Evolutionary conservation across 1,140 invertebrate genomes (phyloP).

Genomic region (Drosophila sturtevanti): DNA sequence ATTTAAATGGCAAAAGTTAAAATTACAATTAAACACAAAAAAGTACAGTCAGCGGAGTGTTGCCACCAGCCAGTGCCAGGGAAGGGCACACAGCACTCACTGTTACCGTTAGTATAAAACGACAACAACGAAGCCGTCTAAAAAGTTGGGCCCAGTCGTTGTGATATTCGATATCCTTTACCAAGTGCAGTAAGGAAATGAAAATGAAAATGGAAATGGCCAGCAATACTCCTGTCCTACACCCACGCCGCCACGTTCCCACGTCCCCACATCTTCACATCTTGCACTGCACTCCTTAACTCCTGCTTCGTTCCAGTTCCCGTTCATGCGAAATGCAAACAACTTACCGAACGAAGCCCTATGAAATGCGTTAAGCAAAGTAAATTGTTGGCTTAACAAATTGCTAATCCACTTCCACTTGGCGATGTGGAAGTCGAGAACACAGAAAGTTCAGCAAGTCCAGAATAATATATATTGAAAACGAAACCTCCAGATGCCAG

Average conservation of each 20-base stretch:
- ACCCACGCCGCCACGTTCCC: too few relatives aligned
- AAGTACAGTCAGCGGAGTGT: neutral
- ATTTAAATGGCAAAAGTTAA: conserved; percentile 25
- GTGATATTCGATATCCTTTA: conserved; percentile 20
- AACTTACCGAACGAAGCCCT: conserved; percentile 22
- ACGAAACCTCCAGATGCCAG: neutral
- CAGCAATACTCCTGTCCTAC: neutral
- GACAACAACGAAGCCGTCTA: conserved; percentile 21
- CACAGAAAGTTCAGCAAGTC: conserved; percentile 11
- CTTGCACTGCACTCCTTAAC: too few relatives aligned
- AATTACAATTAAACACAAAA: conserved; percentile 27
- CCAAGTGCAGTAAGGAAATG: conserved; percentile 11
- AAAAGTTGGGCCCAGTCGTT: conserved; percentile 10
- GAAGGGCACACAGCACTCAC: neutral
- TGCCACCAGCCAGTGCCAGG: neutral
- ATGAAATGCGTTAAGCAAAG: conserved; percentile 18
- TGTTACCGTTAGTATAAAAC: neutral
- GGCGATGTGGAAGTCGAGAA: conserved; percentile 3
- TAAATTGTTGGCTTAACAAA: conserved; percentile 28
- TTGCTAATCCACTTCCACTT: conserved; percentile 23
- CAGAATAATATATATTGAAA: conserved; percentile 23
- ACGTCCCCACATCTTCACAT: too few relatives aligned
- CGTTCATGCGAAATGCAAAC: conserved; percentile 15
- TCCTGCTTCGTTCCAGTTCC: neutral
- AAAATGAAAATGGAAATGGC: conserved; percentile 9